Evolutionary conservation across 92 coral and sea anemone genomes (phyloP), one percentile per base, ranked within the genome.

Genomic region (Blastomussa wellsi): DNA sequence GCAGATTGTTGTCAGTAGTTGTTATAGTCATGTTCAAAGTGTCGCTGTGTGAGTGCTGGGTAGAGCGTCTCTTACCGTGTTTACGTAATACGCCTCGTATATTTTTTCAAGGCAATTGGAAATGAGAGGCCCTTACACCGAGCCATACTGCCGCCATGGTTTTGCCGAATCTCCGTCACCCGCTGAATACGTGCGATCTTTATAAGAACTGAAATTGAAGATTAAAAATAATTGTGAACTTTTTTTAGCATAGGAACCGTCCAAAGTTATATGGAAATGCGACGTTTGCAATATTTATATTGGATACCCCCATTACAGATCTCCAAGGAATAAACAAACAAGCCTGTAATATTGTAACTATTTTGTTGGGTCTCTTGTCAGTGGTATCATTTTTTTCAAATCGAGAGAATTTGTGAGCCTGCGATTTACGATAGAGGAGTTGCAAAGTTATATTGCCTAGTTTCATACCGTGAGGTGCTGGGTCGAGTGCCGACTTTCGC

Each of bases 241-340:
- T 64, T 83, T 80, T 83, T 83, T 83, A 83, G 87, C 36, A 59
- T 83, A 83, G 87, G 32, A 62, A 75, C 64, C 64, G 39, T 55
- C 86, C 70, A 71, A 82, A 64, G 79, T 74, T 74, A 74, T 74
- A 83, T 73, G 86, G 78, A 74, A 72, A 83, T 73, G 29, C 80
- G 53, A 51, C 77, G 74, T 83, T 83, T 83, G 87, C 87, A 66
- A 64, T 83, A 83, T 83, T 83, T 83, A 83, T 83, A 83, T 83
- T 83, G 87, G 87, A 83, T 74, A 42, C 39, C 55, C 26, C 79
- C 47, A 74, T 74, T 75, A 37, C 72, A 31, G 37, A 79, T 83
- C 74, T 60, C 87, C 39, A 62, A 74, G 60, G 37, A 74, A 74
- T 83, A 28, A 83, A 83, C n/a, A n/a, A 59, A 42, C 59, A 62